Conservation (phyloP, 2,113 vertebrate species). For the Hipposideros armiger region DNA sequence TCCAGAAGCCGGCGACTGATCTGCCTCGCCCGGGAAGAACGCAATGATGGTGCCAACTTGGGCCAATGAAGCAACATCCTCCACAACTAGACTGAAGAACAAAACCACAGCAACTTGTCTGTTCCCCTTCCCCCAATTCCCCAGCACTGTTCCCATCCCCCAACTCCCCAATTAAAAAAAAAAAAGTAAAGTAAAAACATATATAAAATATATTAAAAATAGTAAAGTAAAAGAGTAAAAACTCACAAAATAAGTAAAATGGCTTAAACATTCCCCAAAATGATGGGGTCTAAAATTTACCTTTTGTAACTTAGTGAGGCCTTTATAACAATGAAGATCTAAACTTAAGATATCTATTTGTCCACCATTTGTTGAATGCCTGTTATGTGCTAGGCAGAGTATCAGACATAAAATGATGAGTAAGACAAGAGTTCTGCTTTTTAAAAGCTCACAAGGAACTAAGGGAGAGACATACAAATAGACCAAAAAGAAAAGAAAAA, state of each 20-base stretch:
- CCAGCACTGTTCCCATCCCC: too few relatives aligned
- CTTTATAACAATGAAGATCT: conserved; percentile 45
- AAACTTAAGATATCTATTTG: conserved; percentile 30
- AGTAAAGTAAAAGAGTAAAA: background rate
- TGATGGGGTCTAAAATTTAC: background rate
- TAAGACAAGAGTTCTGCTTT: background rate
- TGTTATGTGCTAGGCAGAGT: background rate
- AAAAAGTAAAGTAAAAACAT: background rate
- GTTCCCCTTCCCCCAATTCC: too few relatives aligned
- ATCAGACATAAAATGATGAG: conserved; percentile 18
- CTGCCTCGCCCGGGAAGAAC: too few relatives aligned
- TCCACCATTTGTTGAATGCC: background rate
- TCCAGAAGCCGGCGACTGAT: too few relatives aligned
- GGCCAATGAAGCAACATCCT: too few relatives aligned
- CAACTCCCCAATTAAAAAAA: too few relatives aligned
- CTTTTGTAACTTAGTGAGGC: background rate
- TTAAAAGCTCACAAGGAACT: background rate
- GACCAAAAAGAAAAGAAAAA: background rate
- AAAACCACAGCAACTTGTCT: too few relatives aligned
- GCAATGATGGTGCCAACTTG: too few relatives aligned
- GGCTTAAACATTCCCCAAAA: conserved; percentile 58
- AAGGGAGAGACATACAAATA: background rate
- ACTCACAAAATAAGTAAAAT: conserved; percentile 5
- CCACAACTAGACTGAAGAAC: too few relatives aligned
- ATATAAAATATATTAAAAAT: background rate